A percentile compares a stretch with the other conserved stretches of the same genome.
Conservation (phyloP, 2,888 invertebrate genomes). For the Plemyria rubiginata region DNA sequence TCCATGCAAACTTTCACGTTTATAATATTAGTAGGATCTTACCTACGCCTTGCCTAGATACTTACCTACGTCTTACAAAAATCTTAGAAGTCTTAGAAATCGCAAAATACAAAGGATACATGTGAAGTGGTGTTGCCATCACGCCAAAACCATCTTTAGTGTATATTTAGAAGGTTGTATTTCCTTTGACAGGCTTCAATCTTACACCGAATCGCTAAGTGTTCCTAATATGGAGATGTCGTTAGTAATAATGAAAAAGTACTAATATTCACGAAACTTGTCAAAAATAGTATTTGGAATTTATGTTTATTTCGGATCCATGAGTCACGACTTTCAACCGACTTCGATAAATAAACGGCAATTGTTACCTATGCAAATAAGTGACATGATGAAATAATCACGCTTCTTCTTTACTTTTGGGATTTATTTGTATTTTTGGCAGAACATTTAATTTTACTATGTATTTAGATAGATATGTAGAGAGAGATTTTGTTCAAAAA, state of each 20-base stretch:
- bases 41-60: no score
- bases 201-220: conserved; percentile 10
- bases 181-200: background rate
- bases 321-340: conserved; percentile 8
- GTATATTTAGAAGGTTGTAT: background rate
- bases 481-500: no score
- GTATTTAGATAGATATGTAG: no score
- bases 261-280: conserved; percentile 2
- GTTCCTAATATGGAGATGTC: conserved; percentile 2
- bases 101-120: conserved; percentile 8
- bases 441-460: no score
- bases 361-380: no score
- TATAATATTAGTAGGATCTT: no score
- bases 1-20: no score
- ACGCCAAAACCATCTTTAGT: background rate
- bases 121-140: background rate
- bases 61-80: no score
- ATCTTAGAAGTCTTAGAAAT: no score
- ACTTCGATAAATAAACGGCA: background rate
- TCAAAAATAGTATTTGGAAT: background rate
- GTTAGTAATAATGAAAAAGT: conserved; percentile 9
- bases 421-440: no score
- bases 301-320: background rate
- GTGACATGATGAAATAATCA: no score
- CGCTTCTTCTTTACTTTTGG: no score